phyloP scores from a whole-genome alignment of 2,113 vertebrate species.

The Blennius ocellaris region DNA sequence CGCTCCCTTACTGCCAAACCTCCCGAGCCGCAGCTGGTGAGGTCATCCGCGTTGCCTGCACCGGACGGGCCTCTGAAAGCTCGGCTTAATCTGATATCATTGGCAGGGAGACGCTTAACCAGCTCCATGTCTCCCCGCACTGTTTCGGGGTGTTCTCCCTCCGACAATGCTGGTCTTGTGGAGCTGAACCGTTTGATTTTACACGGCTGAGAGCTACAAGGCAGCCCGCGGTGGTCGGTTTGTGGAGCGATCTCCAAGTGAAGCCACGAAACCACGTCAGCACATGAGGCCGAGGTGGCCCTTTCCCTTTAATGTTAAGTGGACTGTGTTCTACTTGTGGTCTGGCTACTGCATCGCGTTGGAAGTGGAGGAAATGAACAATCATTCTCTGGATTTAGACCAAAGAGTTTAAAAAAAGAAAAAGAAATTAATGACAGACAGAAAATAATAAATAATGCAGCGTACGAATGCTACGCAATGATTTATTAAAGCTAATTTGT shows the following conservation, averaged over 20 bases:
- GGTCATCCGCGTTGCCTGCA: slow-evolving; percentile 54
- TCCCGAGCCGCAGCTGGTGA: slow-evolving; percentile 64
- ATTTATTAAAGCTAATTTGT: slow-evolving; percentile 38
- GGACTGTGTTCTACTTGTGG: slow-evolving; percentile 44
- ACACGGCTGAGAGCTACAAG: slow-evolving; percentile 20
- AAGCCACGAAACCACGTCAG: slow-evolving; percentile 54
- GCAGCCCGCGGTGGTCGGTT: slow-evolving; percentile 25
- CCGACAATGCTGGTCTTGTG: slow-evolving; percentile 38
- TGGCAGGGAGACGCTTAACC: slow-evolving; percentile 31
- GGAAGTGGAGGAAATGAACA: slow-evolving; percentile 47
- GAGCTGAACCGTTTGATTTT: slow-evolving; percentile 33
- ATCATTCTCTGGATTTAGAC: slow-evolving; percentile 25
- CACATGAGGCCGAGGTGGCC: slow-evolving; percentile 37
- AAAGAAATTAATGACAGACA: slow-evolving; percentile 22
- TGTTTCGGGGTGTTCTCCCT: slow-evolving; percentile 12
- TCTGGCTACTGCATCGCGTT: slow-evolving; percentile 55
- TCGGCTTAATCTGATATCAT: slow-evolving; percentile 53
- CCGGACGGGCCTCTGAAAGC: slow-evolving; percentile 46
- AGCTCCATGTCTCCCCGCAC: slow-evolving; percentile 29
- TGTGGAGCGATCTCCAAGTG: slow-evolving; percentile 40
- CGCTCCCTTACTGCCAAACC: slow-evolving; percentile 49
- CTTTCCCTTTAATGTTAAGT: slow-evolving; percentile 52
- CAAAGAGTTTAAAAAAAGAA: not conserved
- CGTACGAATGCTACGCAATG: slow-evolving; percentile 9
- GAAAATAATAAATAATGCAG: slow-evolving; percentile 59